Percentiles rank a stretch among this genome's conserved stretches.
phyloP scores from a whole-genome alignment of 2,888 invertebrate species.

The Macrosoma leucophasiata region DNA sequence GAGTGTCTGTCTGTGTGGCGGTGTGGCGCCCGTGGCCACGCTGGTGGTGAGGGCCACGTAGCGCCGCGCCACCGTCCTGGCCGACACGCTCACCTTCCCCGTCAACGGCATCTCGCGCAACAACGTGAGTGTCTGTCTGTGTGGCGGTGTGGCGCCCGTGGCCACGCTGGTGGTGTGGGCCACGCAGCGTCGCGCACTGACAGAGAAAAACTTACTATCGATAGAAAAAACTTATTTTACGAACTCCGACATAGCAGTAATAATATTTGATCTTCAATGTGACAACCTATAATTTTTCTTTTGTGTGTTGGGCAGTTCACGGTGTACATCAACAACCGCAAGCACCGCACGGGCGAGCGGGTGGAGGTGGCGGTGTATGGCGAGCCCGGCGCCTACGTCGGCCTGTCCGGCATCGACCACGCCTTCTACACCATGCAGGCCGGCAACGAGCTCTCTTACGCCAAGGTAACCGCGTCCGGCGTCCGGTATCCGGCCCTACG shows the following conservation, averaged over 20 bases:
- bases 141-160: conserved; percentile 91
- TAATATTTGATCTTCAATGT: no score
- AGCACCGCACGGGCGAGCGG: conserved; percentile 93
- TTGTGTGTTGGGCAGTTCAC: conserved; percentile 77
- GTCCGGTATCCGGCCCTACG: no score
- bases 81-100: conserved; percentile 96
- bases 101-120: conserved; percentile 96
- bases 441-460: conserved; percentile 91
- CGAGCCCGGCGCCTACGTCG: conserved; percentile 95
- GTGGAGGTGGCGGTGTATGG: conserved; percentile 96
- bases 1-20: conserved; percentile 45
- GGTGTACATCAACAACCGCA: conserved; percentile 91
- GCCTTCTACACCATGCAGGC: conserved; percentile 95
- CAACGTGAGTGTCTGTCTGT: conserved; percentile 72
- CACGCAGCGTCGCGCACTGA: conserved; percentile 86
- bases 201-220: no score
- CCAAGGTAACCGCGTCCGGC: conserved; percentile 92
- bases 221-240: no score
- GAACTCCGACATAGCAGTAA: no score
- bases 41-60: conserved; percentile 92
- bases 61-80: conserved; percentile 88
- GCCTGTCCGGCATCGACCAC: conserved; percentile 91
- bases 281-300: not conserved
- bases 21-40: conserved; percentile 95
- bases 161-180: conserved; percentile 94